phyloP scores from a whole-genome alignment of 2,113 vertebrate genomes.

The Hystrix brachyura region DNA sequence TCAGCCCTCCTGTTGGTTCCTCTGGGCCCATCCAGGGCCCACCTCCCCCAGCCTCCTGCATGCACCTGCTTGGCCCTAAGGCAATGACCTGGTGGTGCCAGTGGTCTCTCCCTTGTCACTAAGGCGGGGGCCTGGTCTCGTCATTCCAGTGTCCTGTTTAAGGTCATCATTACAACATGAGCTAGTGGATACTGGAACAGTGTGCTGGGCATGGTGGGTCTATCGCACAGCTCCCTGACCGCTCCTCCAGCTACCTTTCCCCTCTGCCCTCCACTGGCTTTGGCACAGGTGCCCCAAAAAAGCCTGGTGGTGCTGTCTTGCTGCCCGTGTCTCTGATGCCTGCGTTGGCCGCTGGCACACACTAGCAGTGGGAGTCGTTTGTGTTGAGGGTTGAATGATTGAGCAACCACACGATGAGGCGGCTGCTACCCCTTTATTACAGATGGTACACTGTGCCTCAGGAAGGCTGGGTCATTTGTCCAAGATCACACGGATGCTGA shows the following conservation, averaged over 20 bases:
- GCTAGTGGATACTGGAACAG: fast-evolving
- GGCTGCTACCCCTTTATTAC: fast-evolving
- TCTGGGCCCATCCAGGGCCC: no score
- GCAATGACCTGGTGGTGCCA: not conserved
- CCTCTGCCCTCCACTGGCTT: not conserved
- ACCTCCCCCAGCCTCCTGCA: not conserved
- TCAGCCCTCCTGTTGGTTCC: no score
- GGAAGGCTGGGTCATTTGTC: not conserved
- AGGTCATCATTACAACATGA: fast-evolving
- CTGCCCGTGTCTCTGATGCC: not conserved
- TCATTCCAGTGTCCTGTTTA: not conserved
- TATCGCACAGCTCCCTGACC: not conserved
- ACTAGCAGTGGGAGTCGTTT: not conserved
- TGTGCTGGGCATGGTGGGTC: not conserved
- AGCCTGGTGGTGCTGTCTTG: not conserved
- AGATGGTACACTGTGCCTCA: not conserved
- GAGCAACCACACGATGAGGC: not conserved
- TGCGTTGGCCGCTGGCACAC: not conserved
- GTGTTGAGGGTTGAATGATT: fast-evolving
- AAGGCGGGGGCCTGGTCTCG: not conserved
- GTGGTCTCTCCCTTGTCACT: not conserved
- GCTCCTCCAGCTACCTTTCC: not conserved
- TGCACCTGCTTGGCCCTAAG: not conserved
- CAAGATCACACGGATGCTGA: not conserved
- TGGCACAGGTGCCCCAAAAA: not conserved